Base-by-base conservation (phyloP, 1,140 invertebrate genomes). In the Phymorhynchus buccinoides region DNA sequence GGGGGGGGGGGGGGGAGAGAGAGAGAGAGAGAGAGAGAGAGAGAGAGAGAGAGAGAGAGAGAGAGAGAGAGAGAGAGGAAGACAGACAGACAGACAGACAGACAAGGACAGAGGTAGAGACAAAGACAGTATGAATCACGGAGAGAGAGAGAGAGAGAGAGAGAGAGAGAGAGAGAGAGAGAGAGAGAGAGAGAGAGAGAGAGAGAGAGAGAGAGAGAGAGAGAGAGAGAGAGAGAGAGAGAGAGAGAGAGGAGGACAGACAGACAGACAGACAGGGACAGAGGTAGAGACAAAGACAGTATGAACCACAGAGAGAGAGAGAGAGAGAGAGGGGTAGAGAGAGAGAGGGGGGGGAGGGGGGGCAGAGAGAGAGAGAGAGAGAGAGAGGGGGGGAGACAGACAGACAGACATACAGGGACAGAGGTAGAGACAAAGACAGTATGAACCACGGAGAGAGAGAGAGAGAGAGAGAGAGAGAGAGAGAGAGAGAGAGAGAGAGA, bases 401-500 rank as follows among this genome's bases (percentile, higher is more conserved):
- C 37, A 75, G 14, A 32, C 14, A 75, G 14, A 75, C 9, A 32
- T 9, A 75, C 7, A 37, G 37, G 14, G 71, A 75, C 7, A 75
- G 37, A 75, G n/a, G 30, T 9, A 37, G 7, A 9, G 30, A 75
- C 9, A 30, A 37, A 37, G 71, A 75, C 12, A 75, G 71, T n/a
- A n/a, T n/a, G n/a, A n/a, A n/a, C n/a, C n/a, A n/a, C n/a, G n/a
- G n/a, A n/a, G n/a, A n/a, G n/a, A 37, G 71, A 32, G 71, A 37
- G 71, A 37, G 9, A 14, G 30, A 37, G 71, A 75, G 71, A 75
- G 71, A 32, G 37, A 75, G 71, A 37, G 71, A 37, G 7, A 9
- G n/a, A 37, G 30, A 75, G 30, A 75, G 37, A 75, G 37, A 75
- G n/a, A 75, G 48, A 52, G 48, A 52, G 48, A 52, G 48, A 52